Conservation (phyloP, 2,888 invertebrate species). For the Caenorhabditis macrosperma region DNA sequence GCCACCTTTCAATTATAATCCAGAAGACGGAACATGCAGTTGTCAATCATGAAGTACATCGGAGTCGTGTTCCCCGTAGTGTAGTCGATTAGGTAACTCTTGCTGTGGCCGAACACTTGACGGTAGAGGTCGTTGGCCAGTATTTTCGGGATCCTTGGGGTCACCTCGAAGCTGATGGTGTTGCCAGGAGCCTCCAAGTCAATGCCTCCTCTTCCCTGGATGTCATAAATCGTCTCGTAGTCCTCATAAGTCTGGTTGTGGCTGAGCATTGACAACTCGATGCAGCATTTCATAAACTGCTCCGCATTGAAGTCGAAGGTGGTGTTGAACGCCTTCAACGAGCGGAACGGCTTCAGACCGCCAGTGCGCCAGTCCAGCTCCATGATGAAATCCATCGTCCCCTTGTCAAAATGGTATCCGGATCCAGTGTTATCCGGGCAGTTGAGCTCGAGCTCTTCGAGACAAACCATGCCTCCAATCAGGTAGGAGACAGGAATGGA, state of each 20-base stretch:
- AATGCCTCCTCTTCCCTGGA: background rate
- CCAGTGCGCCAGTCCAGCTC: background rate
- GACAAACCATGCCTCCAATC: background rate
- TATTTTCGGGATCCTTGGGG: background rate
- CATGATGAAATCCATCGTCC: background rate
- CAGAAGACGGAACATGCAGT: background rate
- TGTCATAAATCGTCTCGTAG: background rate
- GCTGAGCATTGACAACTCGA: background rate
- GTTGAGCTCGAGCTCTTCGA: slow-evolving; percentile 11
- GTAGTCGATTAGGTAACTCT: background rate
- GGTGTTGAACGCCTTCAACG: slow-evolving; percentile 1
- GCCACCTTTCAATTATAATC: slow-evolving; percentile 1
- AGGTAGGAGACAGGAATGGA: background rate
- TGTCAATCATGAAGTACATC: background rate
- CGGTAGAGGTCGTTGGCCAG: background rate
- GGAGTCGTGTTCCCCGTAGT: background rate
- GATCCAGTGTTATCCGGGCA: slow-evolving; percentile 2
- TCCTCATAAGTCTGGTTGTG: background rate
- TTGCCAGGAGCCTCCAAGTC: background rate
- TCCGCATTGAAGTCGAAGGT: background rate
- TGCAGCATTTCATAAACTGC: background rate
- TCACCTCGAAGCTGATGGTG: slow-evolving; percentile 1
- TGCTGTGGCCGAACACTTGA: background rate
- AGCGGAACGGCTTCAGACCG: slow-evolving; percentile 3
- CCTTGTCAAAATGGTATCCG: background rate